phyloP scores from a whole-genome alignment of 2,113 vertebrate species.

The Cavia porcellus region DNA sequence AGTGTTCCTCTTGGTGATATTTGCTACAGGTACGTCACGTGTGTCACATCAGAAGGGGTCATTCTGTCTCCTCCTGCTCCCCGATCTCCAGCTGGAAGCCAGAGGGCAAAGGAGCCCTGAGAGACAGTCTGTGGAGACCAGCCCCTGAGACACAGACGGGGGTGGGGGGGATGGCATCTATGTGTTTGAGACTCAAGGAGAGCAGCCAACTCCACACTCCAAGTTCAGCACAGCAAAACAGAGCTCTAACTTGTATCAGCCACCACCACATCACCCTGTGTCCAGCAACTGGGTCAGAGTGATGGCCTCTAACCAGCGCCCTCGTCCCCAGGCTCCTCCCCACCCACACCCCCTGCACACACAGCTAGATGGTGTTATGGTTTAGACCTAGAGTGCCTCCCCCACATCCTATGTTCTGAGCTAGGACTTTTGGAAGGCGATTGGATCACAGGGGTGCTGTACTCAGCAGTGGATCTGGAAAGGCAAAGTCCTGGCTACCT shows the following conservation, averaged over 20 bases:
- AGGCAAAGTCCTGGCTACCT: background rate
- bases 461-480: background rate
- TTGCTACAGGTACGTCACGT: accelerated
- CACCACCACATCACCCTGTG: background rate
- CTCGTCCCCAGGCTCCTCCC: background rate
- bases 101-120: background rate
- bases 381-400: background rate
- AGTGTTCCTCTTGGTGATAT: background rate
- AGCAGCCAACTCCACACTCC: background rate
- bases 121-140: background rate
- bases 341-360: background rate
- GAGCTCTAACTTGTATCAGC: background rate
- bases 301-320: background rate
- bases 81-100: background rate
- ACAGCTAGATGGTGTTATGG: background rate
- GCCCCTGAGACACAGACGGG: background rate
- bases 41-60: background rate
- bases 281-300: background rate
- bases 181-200: background rate
- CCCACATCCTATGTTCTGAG: background rate
- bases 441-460: background rate
- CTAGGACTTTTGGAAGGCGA: background rate
- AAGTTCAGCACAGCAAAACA: background rate
- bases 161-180: background rate
- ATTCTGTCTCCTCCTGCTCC: background rate